Conservation (phyloP, 2,888 invertebrate species). For the Apeira syringaria region DNA sequence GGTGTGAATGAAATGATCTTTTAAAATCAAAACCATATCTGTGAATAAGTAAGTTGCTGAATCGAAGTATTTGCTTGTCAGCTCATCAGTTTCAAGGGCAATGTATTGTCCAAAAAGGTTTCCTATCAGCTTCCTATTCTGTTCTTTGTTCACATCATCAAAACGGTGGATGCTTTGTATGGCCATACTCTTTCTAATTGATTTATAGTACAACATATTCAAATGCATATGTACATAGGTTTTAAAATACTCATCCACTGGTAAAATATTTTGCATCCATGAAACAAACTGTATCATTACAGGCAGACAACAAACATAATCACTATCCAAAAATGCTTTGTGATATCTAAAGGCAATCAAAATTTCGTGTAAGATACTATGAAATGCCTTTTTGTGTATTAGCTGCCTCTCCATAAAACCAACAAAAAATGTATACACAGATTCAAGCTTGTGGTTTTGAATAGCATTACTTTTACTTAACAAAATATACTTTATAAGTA, state of each 20-base stretch:
- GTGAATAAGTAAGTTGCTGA: not conserved
- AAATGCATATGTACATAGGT: slow-evolving; percentile 46
- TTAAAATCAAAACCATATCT: not conserved
- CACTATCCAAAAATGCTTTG: slow-evolving; percentile 41
- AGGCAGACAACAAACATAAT: slow-evolving; percentile 43
- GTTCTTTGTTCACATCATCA: slow-evolving; percentile 28
- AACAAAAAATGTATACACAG: slow-evolving; percentile 42
- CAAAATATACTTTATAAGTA: slow-evolving; percentile 51
- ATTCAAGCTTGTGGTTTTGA: slow-evolving; percentile 37
- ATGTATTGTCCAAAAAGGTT: slow-evolving; percentile 45
- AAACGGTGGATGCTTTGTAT: slow-evolving; percentile 13
- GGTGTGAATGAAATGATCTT: not conserved
- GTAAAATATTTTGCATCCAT: slow-evolving; percentile 44
- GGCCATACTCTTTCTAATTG: slow-evolving; percentile 42
- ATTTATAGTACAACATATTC: slow-evolving; percentile 53
- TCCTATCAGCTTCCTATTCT: slow-evolving; percentile 48
- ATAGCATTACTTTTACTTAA: slow-evolving; percentile 39
- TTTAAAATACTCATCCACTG: slow-evolving; percentile 44
- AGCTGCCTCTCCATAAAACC: slow-evolving; percentile 31
- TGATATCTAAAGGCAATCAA: slow-evolving; percentile 16
- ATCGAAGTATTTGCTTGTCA: slow-evolving; percentile 1
- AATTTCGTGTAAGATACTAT: slow-evolving; percentile 34
- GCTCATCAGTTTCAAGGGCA: not conserved
- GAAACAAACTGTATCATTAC: slow-evolving; percentile 43
- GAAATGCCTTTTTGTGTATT: not conserved